phyloP scores from a whole-genome alignment of 2,113 vertebrate genomes.

The Corydoras maculifer region DNA sequence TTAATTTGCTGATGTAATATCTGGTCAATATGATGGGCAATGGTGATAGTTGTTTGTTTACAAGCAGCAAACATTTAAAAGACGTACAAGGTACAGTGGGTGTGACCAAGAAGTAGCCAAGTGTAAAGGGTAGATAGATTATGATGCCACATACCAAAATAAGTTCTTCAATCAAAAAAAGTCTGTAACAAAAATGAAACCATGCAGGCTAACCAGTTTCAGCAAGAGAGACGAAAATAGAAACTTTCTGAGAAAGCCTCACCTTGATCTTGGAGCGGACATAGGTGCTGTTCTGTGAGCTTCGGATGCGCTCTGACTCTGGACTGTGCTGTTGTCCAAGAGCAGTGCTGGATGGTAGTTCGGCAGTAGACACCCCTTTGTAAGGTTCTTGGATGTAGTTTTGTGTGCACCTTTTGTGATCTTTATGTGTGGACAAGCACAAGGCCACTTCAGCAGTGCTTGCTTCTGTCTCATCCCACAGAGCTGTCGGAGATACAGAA shows the following conservation, averaged over 20 bases:
- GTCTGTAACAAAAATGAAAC: constrained; percentile 13
- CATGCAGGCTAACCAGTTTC: constrained; percentile 29
- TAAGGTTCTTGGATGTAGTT: constrained; percentile 15
- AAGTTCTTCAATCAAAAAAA: neutral
- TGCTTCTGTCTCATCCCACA: constrained; percentile 55
- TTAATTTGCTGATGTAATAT: no score
- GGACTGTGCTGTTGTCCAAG: constrained; percentile 54
- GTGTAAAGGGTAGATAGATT: neutral
- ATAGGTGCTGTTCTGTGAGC: constrained; percentile 47
- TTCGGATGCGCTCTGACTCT: constrained; percentile 46
- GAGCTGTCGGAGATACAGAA: constrained; percentile 45
- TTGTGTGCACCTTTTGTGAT: constrained; percentile 17
- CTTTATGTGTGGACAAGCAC: constrained; percentile 54
- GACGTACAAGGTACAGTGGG: neutral
- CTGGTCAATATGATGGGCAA: no score
- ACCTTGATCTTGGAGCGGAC: constrained; percentile 72
- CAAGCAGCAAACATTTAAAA: no score
- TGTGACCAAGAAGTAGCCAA: neutral
- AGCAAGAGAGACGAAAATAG: constrained; percentile 9
- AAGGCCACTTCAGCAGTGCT: constrained; percentile 57
- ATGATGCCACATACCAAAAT: constrained; percentile 11
- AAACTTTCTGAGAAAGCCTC: constrained; percentile 35
- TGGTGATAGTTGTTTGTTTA: no score
- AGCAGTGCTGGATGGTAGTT: constrained; percentile 63
- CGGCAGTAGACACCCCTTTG: constrained; percentile 38